phyloP scores from a whole-genome alignment of 2,113 vertebrate species.

The Desmodus rotundus region DNA sequence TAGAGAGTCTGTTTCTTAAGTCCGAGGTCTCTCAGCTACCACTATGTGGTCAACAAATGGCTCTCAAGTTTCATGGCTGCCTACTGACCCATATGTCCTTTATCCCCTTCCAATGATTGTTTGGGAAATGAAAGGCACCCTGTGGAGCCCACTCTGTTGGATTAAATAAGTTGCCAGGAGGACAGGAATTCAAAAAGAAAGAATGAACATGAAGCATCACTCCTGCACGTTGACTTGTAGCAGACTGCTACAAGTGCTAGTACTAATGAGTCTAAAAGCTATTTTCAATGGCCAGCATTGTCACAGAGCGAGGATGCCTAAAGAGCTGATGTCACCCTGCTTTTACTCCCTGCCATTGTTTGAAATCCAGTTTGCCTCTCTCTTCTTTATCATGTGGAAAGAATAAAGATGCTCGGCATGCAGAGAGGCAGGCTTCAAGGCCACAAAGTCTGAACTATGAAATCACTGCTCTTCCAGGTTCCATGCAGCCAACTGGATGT shows the following conservation, averaged over 20 bases:
- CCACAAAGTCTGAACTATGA: slow-evolving; percentile 16
- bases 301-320: neutral
- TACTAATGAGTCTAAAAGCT: neutral
- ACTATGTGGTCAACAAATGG: neutral
- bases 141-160: neutral
- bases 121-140: neutral
- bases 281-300: neutral
- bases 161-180: neutral
- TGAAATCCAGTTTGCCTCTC: slow-evolving; percentile 29
- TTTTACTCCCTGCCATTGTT: neutral
- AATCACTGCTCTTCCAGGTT: neutral
- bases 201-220: neutral
- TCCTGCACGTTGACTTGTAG: neutral
- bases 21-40: neutral
- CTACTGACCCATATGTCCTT: neutral
- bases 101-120: neutral
- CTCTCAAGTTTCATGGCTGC: neutral
- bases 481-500: neutral
- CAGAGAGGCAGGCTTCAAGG: neutral
- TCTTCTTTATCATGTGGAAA: neutral
- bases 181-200: neutral
- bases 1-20: neutral
- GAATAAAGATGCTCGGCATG: neutral
- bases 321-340: neutral
- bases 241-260: neutral